Conservation (phyloP, 2,797 vertebrate species). For the Poeciliopsis presidionis region DNA sequence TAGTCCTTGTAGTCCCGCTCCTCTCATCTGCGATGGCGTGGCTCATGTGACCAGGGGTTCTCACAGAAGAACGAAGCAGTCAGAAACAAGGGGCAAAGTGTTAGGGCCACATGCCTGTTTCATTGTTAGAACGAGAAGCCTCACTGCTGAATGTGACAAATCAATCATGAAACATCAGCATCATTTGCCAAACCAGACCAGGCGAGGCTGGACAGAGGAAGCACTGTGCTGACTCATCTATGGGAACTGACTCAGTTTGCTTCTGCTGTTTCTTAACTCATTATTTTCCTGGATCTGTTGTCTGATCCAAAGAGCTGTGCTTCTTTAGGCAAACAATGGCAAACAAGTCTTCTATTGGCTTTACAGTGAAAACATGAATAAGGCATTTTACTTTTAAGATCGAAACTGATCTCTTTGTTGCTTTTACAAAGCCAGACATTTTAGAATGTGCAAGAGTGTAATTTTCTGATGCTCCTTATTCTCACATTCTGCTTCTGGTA, state of each 20-base stretch:
- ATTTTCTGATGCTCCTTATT: background rate
- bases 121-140: conserved; percentile 70
- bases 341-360: conserved; percentile 15
- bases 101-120: conserved; percentile 70
- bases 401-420: background rate
- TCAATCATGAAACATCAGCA: conserved; percentile 74
- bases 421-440: background rate
- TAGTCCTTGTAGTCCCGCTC: conserved; percentile 7
- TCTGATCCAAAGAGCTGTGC: conserved; percentile 14
- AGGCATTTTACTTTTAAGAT: background rate
- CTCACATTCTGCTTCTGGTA: background rate
- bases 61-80: conserved; percentile 65
- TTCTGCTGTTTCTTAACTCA: conserved; percentile 45
- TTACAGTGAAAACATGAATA: background rate
- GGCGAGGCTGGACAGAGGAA: conserved; percentile 54
- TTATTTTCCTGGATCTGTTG: conserved; percentile 44
- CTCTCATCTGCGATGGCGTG: conserved; percentile 41
- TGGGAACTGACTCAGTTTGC: conserved; percentile 60
- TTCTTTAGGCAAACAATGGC: conserved; percentile 18
- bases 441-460: background rate
- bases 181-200: conserved; percentile 48
- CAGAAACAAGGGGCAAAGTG: conserved; percentile 70
- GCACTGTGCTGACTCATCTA: conserved; percentile 54
- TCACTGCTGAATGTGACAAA: conserved; percentile 71
- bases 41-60: conserved; percentile 75